Base-by-base conservation (phyloP, 2,113 vertebrate genomes). In the Pterophyllum scalare region DNA sequence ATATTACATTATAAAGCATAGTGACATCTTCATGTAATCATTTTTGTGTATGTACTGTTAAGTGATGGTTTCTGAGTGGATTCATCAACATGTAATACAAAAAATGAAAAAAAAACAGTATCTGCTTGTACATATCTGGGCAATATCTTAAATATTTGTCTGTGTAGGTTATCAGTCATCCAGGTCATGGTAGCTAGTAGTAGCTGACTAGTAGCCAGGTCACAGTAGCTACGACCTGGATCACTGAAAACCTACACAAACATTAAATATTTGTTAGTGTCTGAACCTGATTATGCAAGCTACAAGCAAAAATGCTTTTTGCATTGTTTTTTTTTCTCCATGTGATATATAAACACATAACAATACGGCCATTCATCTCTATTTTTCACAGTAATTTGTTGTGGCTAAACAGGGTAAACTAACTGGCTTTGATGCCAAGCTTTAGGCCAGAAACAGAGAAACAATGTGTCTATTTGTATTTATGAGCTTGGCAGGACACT, bases 381-480 rank as follows among this genome's bases (percentile, higher is more conserved):
- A 58, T 31, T 15, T 60, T 57, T 70, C 70, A 33, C 49, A 62
- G 38, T 58, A 33, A 78, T 31, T 20, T 38, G 49, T 40, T 40
- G 6, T 11, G 8, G 20, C 19, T 54, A 6, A 82, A 75, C 19
- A 43, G 60, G 6, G 2, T 59, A 64, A 75, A 72, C 54, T 28
- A 54, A 26, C 40, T 52, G 80, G 72, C 20, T 85, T 62, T 79
- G 24, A 72, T 79, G 77, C 79, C 19, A 38, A 38, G 24, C 77
- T 65, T 58, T 3, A 59, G 76, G 74, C 57, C 75, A 89, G 61
- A 61, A 75, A n/a, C 75, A 79, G 65, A 81, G 58, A 5, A 4
- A 35, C 64, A 87, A 77, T 75, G 5, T 81, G 64, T 78, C 58
- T 43, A 17, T 58, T 58, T 79, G 52, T 80, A 84, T 82, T 82